phyloP scores from a whole-genome alignment of 64 coral and sea anemone genomes.

The Acropora yongei region DNA sequence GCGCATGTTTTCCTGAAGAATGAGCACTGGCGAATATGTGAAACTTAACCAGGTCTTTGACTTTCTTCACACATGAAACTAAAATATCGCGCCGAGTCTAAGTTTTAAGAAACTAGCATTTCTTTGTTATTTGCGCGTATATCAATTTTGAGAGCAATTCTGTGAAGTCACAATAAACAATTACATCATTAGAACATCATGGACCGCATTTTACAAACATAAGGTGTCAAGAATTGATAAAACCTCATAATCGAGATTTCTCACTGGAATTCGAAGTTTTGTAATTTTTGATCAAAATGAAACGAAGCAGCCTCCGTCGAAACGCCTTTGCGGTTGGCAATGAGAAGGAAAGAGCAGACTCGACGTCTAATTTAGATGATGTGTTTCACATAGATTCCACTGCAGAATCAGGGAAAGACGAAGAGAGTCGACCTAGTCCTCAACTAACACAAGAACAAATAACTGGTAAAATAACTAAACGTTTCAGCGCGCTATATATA shows the following conservation, averaged over 20 bases:
- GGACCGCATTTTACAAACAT: too few species aligned
- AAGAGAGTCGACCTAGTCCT: neutral
- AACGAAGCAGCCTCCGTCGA: neutral
- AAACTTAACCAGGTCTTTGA: too few species aligned
- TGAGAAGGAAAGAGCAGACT: neutral
- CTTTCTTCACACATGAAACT: too few species aligned
- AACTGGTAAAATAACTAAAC: constrained; percentile 15
- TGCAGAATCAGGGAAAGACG: neutral
- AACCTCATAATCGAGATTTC: neutral
- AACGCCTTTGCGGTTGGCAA: constrained; percentile 17
- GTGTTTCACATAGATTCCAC: neutral
- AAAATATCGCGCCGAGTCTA: too few species aligned
- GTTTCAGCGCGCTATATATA: too few species aligned
- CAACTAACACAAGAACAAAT: constrained; percentile 42
- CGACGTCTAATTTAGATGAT: neutral
- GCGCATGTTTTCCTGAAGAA: neutral
- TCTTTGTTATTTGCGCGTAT: too few species aligned
- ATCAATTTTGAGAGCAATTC: neutral
- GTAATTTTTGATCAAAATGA: neutral
- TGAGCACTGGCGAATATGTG: too few species aligned
- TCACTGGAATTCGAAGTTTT: too few species aligned
- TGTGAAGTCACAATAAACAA: constrained; percentile 15
- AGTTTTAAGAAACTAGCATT: too few species aligned
- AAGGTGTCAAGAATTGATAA: neutral
- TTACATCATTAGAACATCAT: too few species aligned